Percentiles rank a stretch among this genome's conserved stretches.
Conservation (phyloP, 2,797 vertebrate genomes). For the Margarornis squamiger region DNA sequence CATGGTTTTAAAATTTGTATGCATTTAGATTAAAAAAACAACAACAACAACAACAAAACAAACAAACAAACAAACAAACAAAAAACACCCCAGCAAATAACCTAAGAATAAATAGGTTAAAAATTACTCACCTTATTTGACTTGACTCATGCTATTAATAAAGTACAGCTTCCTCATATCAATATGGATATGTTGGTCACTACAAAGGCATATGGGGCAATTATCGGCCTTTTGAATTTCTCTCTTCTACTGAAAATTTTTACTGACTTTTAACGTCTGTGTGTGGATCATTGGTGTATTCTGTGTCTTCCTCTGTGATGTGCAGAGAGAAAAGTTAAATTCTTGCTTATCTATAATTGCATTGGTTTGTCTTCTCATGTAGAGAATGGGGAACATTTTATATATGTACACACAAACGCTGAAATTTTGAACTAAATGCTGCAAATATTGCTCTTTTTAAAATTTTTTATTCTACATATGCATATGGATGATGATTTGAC, state of each 20-base stretch:
- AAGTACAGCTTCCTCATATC: not conserved
- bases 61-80: no score
- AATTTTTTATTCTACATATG: not conserved
- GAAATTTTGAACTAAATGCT: not conserved
- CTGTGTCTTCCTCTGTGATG: not conserved
- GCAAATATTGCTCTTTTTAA: not conserved
- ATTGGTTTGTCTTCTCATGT: not conserved
- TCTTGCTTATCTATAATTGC: not conserved
- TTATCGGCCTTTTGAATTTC: not conserved
- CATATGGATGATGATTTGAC: not conserved
- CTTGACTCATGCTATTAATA: not conserved
- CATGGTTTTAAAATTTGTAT: not conserved
- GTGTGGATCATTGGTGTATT: not conserved
- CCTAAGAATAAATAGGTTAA: not conserved
- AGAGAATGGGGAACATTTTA: not conserved
- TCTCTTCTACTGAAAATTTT: not conserved
- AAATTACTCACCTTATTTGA: not conserved
- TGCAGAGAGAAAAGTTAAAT: not conserved
- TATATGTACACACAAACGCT: not conserved
- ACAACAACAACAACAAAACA: no score
- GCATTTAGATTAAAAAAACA: not conserved
- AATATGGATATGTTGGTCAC: accelerated
- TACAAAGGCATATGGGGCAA: not conserved
- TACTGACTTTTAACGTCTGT: not conserved
- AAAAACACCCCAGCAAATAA: no score